Conservation (phyloP, 2,797 vertebrate species). For the Cheirogaleus major region DNA sequence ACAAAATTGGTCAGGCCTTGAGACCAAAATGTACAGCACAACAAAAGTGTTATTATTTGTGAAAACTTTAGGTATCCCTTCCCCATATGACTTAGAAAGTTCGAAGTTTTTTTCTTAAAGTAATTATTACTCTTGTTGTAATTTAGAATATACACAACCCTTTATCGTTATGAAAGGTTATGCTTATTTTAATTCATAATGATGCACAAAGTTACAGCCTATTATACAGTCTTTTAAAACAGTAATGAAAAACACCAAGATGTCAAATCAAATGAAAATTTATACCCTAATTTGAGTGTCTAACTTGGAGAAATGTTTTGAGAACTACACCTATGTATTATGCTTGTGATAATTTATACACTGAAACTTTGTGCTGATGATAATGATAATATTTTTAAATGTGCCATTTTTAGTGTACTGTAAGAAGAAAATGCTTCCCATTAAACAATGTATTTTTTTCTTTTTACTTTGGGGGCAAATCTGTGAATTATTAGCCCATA, state of each 20-base stretch:
- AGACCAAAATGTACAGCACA: slow-evolving; percentile 29
- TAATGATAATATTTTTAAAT: background rate
- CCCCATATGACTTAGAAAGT: background rate
- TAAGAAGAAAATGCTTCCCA: background rate
- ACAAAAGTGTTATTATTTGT: slow-evolving; percentile 47
- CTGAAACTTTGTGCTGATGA: background rate
- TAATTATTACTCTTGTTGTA: background rate
- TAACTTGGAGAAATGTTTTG: background rate
- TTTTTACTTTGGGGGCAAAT: background rate
- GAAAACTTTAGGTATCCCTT: slow-evolving; percentile 29
- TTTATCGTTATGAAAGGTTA: background rate
- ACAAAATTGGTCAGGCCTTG: slow-evolving; percentile 70
- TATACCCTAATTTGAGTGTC: background rate
- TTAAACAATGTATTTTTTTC: background rate
- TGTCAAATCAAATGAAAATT: background rate
- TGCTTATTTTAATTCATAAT: background rate
- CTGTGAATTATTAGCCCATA: background rate
- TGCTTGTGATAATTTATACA: background rate
- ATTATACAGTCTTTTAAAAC: background rate
- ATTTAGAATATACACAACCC: background rate
- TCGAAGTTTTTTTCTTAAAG: slow-evolving; percentile 8
- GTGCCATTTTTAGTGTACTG: background rate
- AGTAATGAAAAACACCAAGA: background rate
- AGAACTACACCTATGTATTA: background rate
- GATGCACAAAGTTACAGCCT: background rate